These are phyloP conservation scores for Gyps fulvus DNA, from an alignment of 2,113 vertebrate species.

Conservation along the genomic window DNA sequence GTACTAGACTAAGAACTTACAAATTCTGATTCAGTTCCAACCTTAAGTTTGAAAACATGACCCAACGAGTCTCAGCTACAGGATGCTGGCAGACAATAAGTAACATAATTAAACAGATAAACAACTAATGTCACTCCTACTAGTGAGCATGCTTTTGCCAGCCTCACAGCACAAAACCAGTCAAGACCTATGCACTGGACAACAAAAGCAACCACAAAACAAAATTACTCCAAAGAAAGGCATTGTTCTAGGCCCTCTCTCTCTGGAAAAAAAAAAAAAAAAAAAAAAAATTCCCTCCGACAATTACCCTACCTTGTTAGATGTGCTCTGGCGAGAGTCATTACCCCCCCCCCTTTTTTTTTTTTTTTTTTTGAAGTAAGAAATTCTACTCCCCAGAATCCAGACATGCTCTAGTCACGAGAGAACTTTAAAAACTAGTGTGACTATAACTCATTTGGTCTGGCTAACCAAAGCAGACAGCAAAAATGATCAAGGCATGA, in stretches of 20 bases:
- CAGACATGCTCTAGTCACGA: neutral
- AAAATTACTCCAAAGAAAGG: neutral
- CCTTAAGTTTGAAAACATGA: neutral
- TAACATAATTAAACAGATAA: neutral
- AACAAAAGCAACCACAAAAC: neutral
- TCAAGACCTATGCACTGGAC: neutral
- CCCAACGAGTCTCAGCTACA: conserved; percentile 68
- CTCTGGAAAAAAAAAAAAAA: neutral
- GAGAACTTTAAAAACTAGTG: neutral
- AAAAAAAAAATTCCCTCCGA: neutral
- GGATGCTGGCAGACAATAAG: conserved; percentile 41
- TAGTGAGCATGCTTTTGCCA: neutral
- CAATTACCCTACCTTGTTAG: neutral
- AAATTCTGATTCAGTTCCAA: neutral
- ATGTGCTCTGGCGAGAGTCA: neutral
- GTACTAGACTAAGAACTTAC: neutral
- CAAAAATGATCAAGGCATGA: neutral
- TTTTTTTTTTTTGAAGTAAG: neutral
- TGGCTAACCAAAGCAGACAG: neutral
- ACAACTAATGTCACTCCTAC: neutral
- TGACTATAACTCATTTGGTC: neutral
- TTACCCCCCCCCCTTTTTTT: neutral
- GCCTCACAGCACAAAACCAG: neutral
- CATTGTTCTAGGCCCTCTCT: neutral
- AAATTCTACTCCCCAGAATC: neutral